phyloP scores from a whole-genome alignment of 2,888 invertebrate species.

The Prionchulus punctatus region DNA sequence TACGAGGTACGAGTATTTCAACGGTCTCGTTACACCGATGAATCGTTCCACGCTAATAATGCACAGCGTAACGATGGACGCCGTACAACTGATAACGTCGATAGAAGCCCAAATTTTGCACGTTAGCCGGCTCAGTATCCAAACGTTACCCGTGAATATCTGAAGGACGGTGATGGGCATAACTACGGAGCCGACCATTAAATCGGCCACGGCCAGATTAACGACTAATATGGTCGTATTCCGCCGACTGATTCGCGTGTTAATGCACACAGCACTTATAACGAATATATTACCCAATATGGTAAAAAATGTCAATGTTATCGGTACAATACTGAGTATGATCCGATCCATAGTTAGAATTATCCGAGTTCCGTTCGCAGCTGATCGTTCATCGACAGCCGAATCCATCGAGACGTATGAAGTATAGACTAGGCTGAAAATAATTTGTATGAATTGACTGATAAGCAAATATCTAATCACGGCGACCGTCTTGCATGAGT shows the following conservation, averaged over 20 bases:
- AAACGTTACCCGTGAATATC: background rate
- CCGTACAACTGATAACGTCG: constrained; percentile 11
- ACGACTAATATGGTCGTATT: constrained; percentile 1
- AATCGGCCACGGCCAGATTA: constrained; percentile 1
- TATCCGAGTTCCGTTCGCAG: too few relatives aligned
- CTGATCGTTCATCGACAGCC: too few relatives aligned
- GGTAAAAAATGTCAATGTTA: background rate
- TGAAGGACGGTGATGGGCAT: constrained; percentile 13
- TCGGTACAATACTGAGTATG: background rate
- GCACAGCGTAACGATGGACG: constrained; percentile 10
- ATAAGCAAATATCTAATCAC: too few relatives aligned
- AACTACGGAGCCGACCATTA: constrained; percentile 5
- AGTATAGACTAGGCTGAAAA: too few relatives aligned
- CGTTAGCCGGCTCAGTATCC: background rate
- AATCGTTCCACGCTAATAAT: constrained; percentile 10
- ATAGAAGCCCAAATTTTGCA: constrained; percentile 10
- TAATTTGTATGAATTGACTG: too few relatives aligned
- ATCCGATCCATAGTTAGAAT: background rate
- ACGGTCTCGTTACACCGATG: constrained; percentile 11
- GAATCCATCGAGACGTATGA: too few relatives aligned
- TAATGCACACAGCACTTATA: constrained; percentile 1
- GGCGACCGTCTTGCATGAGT: too few relatives aligned
- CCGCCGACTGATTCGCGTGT: background rate
- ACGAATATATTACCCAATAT: constrained; percentile 5
- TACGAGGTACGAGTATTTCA: constrained; percentile 9